Evolutionary conservation across 2,797 vertebrate species (phyloP).

Genomic region (Petrocephalus sullivani): DNA sequence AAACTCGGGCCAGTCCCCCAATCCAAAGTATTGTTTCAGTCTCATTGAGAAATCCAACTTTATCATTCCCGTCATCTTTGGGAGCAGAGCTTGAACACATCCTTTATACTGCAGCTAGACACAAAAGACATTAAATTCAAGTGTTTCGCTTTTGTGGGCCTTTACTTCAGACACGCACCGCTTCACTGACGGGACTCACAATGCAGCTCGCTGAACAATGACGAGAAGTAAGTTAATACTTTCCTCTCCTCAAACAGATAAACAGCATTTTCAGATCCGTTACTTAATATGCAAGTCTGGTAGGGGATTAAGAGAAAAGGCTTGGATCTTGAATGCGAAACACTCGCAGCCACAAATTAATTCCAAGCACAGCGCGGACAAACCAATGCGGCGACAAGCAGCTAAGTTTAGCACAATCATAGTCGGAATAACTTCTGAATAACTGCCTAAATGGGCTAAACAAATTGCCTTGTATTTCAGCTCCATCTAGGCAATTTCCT

Average conservation of each 20-base stretch:
- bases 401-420: conserved; percentile 60
- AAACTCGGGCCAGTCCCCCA: neutral
- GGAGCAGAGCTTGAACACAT: neutral
- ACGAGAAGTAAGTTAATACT: conserved; percentile 11
- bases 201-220: neutral
- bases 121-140: conserved; percentile 1
- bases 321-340: conserved; percentile 21
- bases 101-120: neutral
- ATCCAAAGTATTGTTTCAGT: neutral
- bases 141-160: neutral
- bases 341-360: conserved; percentile 49
- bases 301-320: conserved; percentile 16
- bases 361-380: conserved; percentile 52
- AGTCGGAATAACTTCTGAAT: conserved; percentile 55
- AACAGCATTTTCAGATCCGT: conserved; percentile 13
- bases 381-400: conserved; percentile 49
- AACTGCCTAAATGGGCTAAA: conserved; percentile 61
- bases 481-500: conserved; percentile 62
- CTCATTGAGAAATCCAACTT: neutral
- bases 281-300: conserved; percentile 23
- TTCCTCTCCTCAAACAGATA: neutral
- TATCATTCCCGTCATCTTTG: neutral
- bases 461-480: conserved; percentile 64
- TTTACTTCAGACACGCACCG: neutral
- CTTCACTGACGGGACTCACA: neutral